Conservation (phyloP, 2,113 vertebrate species). For the Ameiurus melas region DNA sequence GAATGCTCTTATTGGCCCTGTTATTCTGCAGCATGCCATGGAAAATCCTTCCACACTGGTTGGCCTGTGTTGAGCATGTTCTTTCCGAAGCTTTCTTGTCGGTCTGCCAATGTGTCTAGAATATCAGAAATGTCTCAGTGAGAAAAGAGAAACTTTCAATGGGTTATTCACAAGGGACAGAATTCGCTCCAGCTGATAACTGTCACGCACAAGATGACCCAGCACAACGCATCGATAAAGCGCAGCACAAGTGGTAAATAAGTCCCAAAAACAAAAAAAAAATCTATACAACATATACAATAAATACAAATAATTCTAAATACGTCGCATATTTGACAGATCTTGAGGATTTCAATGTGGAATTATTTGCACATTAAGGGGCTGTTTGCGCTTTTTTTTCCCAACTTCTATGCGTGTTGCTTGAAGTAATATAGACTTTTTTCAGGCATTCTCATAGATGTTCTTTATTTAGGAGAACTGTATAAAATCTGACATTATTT, state of each 20-base stretch:
- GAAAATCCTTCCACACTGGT: constrained; percentile 55
- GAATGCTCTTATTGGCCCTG: constrained; percentile 98
- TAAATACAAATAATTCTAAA: background rate
- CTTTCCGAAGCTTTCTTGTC: constrained; percentile 22
- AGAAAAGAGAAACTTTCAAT: background rate
- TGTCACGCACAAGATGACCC: background rate
- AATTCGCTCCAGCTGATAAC: background rate
- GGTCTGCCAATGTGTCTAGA: constrained; percentile 23
- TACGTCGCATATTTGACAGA: background rate
- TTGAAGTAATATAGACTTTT: background rate
- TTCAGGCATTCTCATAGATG: background rate
- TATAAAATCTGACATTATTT: background rate
- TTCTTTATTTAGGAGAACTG: background rate
- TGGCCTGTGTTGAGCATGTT: constrained; percentile 44
- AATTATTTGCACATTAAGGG: background rate
- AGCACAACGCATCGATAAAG: background rate
- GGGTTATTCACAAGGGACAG: background rate
- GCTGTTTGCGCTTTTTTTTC: background rate
- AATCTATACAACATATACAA: background rate
- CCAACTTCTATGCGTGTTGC: background rate
- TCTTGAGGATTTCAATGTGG: background rate
- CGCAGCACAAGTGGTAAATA: background rate
- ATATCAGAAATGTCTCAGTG: constrained; percentile 4
- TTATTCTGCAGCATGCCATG: constrained; percentile 74
- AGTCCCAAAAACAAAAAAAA: too few species aligned